Base-by-base conservation (phyloP, 2,888 invertebrate genomes). In the Ennomos quercinarius region DNA sequence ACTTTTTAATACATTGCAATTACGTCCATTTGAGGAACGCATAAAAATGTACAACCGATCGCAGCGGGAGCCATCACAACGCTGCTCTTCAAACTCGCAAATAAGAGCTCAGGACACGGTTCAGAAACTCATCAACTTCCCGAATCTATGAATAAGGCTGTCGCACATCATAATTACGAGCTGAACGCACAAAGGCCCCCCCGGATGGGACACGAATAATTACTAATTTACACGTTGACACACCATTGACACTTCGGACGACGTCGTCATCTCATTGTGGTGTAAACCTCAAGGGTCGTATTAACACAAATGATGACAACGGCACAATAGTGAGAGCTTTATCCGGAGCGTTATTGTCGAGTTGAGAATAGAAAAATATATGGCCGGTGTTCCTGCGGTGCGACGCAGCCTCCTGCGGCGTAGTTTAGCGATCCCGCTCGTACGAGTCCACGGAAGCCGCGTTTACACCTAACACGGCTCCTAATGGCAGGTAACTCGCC, bases 231-330 rank as follows among this genome's bases (percentile, higher is more conserved):
- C 83, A 89, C 86, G 86, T 90, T 86, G 87, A 87, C 91, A 85
- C 87, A 81, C 84, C 85, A 89, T 90, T 89, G 87, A 89, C 83
- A 83, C 78, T 74, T 80, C 79, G 76, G 83, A 82, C 78, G 87
- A 90, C 85, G 81, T 84, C 89, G 88, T 85, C 89, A 89, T 86
- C 79, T 77, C 86, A 84, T 91, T 92, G 91, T 92, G 85, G 88
- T 80, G 84, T 80, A 90, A 92, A 91, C 91, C 91, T 91, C 91
- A 89, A 90, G 89, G 87, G 86, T 89, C 86, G 86, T 86, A 92
- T 91, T 91, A 91, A 91, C 91, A 91, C 87, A 87, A 88, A 89
- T 86, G 90, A 91, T 90, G 91, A 92, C 91, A 91, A 86, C 83
- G 80, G 77, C 67, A 91, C 86, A 90, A 91, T 87, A 75, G 84